These are phyloP conservation scores for Paramuricea clavata DNA, from an alignment of 92 coral and sea anemone genomes.

Conservation along the genomic window DNA sequence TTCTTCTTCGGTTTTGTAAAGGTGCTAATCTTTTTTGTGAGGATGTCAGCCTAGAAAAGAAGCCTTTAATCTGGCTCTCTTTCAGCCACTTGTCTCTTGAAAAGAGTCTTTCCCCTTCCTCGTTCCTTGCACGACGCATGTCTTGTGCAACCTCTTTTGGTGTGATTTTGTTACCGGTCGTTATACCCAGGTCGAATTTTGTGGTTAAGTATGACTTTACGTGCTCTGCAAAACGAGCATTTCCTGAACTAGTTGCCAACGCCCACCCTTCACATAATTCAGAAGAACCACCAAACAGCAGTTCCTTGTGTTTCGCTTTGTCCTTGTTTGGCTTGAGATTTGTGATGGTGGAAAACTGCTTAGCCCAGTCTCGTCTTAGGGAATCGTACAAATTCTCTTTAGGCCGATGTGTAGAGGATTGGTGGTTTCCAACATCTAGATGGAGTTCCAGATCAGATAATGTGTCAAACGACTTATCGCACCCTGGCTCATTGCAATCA, in stretches of 20 bases:
- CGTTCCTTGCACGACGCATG: slow-evolving; percentile 42
- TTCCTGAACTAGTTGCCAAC: slow-evolving; percentile 41
- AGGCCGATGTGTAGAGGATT: no score
- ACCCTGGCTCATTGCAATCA: no score
- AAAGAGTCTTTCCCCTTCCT: slow-evolving; percentile 46
- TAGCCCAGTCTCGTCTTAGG: no score
- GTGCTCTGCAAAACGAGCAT: slow-evolving; percentile 41
- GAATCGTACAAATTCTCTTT: no score
- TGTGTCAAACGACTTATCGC: neutral
- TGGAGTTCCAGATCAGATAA: neutral
- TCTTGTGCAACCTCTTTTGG: slow-evolving; percentile 58
- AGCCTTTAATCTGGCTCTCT: slow-evolving; percentile 19
- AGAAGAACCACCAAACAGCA: no score
- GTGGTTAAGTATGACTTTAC: slow-evolving; percentile 46
- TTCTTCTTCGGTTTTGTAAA: no score
- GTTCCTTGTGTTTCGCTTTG: no score
- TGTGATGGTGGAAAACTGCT: no score
- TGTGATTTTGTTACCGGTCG: slow-evolving; percentile 47
- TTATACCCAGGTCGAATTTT: slow-evolving; percentile 36
- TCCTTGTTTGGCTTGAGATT: no score
- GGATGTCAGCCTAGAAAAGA: no score
- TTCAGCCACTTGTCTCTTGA: slow-evolving; percentile 57
- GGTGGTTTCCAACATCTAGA: neutral
- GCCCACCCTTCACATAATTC: slow-evolving; percentile 58
- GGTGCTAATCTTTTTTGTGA: no score